A percentile compares a stretch with the other conserved stretches of the same genome.
These are phyloP conservation scores for Arion vulgaris DNA, from an alignment of 1,140 invertebrate genomes.

Conservation along the genomic window DNA sequence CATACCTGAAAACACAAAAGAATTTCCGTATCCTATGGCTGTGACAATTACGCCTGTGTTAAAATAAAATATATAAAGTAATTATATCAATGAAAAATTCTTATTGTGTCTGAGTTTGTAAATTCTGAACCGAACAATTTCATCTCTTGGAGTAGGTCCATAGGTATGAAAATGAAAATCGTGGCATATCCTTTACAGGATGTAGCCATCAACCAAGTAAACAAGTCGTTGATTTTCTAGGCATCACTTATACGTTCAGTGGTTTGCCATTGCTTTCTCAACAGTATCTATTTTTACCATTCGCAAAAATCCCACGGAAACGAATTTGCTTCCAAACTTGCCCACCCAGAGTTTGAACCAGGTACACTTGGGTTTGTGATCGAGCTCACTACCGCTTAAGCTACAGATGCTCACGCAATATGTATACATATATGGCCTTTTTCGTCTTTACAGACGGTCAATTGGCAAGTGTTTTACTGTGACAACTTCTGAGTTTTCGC, in stretches of 20 bases:
- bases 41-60: conserved; percentile 23
- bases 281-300: no score
- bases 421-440: no score
- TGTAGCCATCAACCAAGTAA: background rate
- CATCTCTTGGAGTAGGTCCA: background rate
- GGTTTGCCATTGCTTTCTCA: no score
- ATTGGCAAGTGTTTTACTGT: no score
- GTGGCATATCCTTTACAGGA: background rate
- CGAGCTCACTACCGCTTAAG: no score
- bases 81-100: conserved; percentile 20
- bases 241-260: background rate
- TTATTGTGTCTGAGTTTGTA: background rate
- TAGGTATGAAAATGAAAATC: background rate
- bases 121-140: background rate
- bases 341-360: no score
- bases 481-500: no score
- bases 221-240: background rate
- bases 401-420: no score
- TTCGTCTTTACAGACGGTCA: no score
- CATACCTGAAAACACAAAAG: conserved; percentile 26
- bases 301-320: no score
- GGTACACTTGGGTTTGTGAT: no score
- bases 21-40: conserved; percentile 1
- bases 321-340: no score
- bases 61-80: background rate